Evolutionary conservation across 2,797 vertebrate genomes (phyloP).

Genomic region (Tauraco hartlaubi): DNA sequence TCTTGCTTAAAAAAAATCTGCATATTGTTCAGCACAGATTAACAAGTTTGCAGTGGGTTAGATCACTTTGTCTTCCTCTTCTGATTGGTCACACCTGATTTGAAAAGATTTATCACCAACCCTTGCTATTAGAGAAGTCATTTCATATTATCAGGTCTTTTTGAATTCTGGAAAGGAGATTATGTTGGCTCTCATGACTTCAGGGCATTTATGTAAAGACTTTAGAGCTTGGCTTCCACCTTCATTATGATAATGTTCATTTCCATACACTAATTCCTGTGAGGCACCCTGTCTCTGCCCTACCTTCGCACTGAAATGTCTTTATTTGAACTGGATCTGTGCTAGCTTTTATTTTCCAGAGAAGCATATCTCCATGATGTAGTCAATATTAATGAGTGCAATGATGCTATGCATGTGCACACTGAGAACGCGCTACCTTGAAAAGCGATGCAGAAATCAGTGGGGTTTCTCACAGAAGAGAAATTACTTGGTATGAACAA

Average conservation of each 20-base stretch:
- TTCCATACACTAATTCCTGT: not conserved
- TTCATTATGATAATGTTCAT: not conserved
- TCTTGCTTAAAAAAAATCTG: not conserved
- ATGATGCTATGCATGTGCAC: not conserved
- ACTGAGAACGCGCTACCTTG: not conserved
- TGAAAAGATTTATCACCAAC: not conserved
- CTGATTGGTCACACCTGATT: not conserved
- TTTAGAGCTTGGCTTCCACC: not conserved
- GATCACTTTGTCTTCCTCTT: not conserved
- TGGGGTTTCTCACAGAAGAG: not conserved
- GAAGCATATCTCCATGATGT: not conserved
- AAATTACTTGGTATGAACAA: not conserved
- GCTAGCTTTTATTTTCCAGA: not conserved
- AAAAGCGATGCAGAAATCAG: not conserved
- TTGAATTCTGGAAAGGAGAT: not conserved
- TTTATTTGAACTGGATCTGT: not conserved
- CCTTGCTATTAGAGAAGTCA: not conserved
- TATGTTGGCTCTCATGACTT: not conserved
- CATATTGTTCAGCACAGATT: not conserved
- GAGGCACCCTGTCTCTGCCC: not conserved
- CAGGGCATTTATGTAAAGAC: constrained; percentile 6
- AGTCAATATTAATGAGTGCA: not conserved
- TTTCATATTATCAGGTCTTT: not conserved
- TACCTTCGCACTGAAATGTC: not conserved
- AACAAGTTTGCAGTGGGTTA: not conserved